Evolutionary conservation across 2,888 invertebrate species (phyloP).

Genomic region (Drosophila lacicola): DNA sequence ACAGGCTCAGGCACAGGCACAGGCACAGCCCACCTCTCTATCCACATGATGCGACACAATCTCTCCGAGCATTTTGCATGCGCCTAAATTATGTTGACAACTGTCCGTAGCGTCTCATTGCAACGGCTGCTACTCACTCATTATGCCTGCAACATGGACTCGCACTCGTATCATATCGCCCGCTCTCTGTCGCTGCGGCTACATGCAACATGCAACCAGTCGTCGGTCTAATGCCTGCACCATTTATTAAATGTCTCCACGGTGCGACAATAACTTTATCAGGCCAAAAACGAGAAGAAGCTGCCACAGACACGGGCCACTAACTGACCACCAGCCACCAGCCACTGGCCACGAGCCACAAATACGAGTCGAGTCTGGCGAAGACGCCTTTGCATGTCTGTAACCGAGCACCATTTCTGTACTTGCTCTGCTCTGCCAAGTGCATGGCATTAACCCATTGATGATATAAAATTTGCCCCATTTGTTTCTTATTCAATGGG

Average conservation of each 20-base stretch:
- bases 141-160: constrained; percentile 72
- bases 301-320: constrained; percentile 50
- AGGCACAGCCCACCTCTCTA: constrained; percentile 16
- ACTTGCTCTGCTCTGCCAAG: constrained; percentile 60
- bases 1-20: neutral
- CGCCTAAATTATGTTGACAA: constrained; percentile 83
- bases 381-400: constrained; percentile 65
- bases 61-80: constrained; percentile 74
- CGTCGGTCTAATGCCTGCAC: constrained; percentile 78
- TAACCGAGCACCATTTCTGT: constrained; percentile 61
- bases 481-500: neutral
- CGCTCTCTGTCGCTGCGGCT: constrained; percentile 45
- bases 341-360: constrained; percentile 37
- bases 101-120: constrained; percentile 79
- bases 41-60: constrained; percentile 39
- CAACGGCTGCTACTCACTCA: constrained; percentile 79
- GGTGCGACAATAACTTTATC: constrained; percentile 83
- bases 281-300: constrained; percentile 72
- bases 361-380: constrained; percentile 1
- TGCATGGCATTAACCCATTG: constrained; percentile 66
- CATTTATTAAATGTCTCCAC: constrained; percentile 82
- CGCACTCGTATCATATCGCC: constrained; percentile 80
- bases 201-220: constrained; percentile 55
- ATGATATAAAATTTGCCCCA: constrained; percentile 10
- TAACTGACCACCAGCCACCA: constrained; percentile 30